phyloP scores from a whole-genome alignment of 2,113 vertebrate genomes.

The Neoarius graeffei region DNA sequence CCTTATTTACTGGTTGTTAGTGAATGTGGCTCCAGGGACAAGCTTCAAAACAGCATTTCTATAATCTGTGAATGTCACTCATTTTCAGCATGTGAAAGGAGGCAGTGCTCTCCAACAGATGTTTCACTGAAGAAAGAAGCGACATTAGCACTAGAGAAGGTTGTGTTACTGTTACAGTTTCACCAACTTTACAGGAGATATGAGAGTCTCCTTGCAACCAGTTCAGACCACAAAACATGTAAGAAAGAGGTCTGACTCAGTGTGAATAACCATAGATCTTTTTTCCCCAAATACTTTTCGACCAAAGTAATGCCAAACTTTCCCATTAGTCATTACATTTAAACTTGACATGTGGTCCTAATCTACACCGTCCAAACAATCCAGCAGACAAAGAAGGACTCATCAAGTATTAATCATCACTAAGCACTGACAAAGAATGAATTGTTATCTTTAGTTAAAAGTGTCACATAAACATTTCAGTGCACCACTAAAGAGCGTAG shows the following conservation, averaged over 20 bases:
- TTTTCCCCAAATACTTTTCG: background rate
- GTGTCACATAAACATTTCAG: constrained; percentile 32
- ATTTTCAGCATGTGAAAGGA: constrained; percentile 25
- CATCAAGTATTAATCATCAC: constrained; percentile 43
- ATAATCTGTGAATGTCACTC: constrained; percentile 50
- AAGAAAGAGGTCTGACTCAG: constrained; percentile 31
- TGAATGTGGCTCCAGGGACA: constrained; percentile 40
- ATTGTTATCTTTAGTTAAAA: constrained; percentile 33
- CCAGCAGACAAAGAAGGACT: constrained; percentile 21
- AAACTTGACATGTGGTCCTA: constrained; percentile 7
- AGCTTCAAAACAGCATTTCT: constrained; percentile 41
- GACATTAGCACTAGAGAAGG: constrained; percentile 49
- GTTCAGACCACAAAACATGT: constrained; percentile 34
- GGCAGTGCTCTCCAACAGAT: constrained; percentile 27
- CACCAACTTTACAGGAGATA: constrained; percentile 38
- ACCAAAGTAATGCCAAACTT: background rate
- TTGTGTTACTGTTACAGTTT: constrained; percentile 51
- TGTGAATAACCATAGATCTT: background rate
- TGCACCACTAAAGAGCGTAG: background rate
- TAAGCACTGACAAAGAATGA: constrained; percentile 33
- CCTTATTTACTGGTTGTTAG: constrained; percentile 35
- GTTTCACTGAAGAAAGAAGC: background rate
- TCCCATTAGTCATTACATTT: constrained; percentile 4
- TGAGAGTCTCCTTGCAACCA: constrained; percentile 48
- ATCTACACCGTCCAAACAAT: constrained; percentile 27